These are phyloP conservation scores for Gymnoscopelus braueri DNA, from an alignment of 2,797 vertebrate species.

Conservation along the genomic window DNA sequence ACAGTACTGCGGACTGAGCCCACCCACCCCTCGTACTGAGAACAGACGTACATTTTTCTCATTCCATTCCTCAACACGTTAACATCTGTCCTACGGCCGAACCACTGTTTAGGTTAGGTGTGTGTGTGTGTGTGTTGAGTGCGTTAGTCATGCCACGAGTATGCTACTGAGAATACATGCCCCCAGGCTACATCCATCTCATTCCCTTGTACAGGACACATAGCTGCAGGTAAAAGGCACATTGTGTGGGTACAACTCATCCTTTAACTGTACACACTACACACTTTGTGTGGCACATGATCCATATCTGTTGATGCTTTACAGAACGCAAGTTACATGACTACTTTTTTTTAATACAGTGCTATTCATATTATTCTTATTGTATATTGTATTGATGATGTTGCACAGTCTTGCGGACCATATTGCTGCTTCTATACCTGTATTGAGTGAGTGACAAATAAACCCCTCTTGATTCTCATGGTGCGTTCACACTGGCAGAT, in stretches of 20 bases:
- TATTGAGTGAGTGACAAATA: too few relatives aligned
- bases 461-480: too few relatives aligned
- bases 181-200: conserved; percentile 61
- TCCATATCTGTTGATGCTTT: too few relatives aligned
- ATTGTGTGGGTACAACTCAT: background rate
- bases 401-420: too few relatives aligned
- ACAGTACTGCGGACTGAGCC: conserved; percentile 36
- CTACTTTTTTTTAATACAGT: too few relatives aligned
- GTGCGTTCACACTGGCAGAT: too few relatives aligned
- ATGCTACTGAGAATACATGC: conserved; percentile 55
- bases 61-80: conserved; percentile 81
- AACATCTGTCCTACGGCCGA: conserved; percentile 76
- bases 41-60: conserved; percentile 80
- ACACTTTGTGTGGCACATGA: too few relatives aligned
- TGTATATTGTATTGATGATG: too few relatives aligned
- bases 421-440: too few relatives aligned
- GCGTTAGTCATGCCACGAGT: conserved; percentile 61
- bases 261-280: too few relatives aligned
- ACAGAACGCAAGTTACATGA: too few relatives aligned
- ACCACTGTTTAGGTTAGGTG: conserved; percentile 53
- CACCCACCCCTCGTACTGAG: conserved; percentile 67
- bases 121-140: conserved; percentile 37
- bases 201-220: conserved; percentile 30
- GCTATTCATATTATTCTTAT: too few relatives aligned
- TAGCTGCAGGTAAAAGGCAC: conserved; percentile 37